Evolutionary conservation across 2,113 vertebrate genomes (phyloP).

Genomic region (Alethe diademata): DNA sequence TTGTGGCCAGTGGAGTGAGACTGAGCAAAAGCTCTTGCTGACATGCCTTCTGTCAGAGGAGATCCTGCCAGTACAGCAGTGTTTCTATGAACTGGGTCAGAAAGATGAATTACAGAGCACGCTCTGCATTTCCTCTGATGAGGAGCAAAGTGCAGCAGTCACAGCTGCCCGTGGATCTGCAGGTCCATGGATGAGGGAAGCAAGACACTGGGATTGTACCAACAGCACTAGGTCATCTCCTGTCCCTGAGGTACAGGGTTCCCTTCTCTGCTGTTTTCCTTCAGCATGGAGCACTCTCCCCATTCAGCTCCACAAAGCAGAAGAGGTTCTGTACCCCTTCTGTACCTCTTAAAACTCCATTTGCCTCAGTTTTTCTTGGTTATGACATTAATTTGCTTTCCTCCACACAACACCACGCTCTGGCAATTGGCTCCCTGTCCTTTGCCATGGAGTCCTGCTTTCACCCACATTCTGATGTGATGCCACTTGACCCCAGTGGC

Average conservation of each 20-base stretch:
- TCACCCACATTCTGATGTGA: not conserved
- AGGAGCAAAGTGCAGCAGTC: not conserved
- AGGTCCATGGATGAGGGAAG: not conserved
- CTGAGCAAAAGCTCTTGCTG: slow-evolving; percentile 33
- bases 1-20: slow-evolving; percentile 1
- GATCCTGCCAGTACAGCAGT: not conserved
- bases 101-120: not conserved
- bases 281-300: not conserved
- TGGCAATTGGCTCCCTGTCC: not conserved
- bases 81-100: not conserved
- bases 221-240: not conserved
- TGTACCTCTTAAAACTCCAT: not conserved
- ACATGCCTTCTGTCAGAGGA: slow-evolving; percentile 26
- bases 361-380: not conserved
- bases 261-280: not conserved
- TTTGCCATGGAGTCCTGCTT: not conserved
- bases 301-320: not conserved
- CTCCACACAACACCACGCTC: not conserved
- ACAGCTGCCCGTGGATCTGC: not conserved
- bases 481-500: not conserved
- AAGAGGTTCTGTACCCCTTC: not conserved
- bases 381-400: not conserved
- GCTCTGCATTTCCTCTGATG: not conserved
- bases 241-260: not conserved
- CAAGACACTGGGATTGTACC: not conserved